Evolutionary conservation across 2,113 vertebrate species (phyloP).

Genomic region (Asarcornis scutulata): DNA sequence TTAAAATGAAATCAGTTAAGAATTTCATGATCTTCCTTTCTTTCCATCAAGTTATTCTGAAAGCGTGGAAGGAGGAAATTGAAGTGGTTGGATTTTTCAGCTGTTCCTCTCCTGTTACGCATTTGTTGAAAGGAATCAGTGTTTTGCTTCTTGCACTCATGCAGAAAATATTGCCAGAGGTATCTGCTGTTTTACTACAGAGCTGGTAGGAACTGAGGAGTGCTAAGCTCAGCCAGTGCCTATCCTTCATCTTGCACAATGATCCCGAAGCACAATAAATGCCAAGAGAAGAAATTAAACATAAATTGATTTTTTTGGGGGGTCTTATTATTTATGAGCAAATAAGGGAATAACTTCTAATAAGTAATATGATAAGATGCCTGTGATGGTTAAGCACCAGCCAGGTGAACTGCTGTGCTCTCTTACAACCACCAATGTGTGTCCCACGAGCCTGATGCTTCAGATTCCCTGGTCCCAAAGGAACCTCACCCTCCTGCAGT

Average conservation of each 20-base stretch:
- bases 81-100: neutral
- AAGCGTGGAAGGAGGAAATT: neutral
- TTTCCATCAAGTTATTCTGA: neutral
- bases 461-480: neutral
- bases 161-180: neutral
- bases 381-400: neutral
- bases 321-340: neutral
- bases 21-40: neutral
- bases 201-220: neutral
- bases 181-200: neutral
- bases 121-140: neutral
- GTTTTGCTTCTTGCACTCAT: neutral
- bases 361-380: neutral
- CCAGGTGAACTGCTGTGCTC: neutral
- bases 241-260: fast-evolving
- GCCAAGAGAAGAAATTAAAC: fast-evolving
- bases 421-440: neutral
- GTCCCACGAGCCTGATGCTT: neutral
- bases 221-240: neutral
- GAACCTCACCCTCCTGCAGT: neutral
- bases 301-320: neutral
- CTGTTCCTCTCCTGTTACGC: neutral
- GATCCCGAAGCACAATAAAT: too few species aligned
- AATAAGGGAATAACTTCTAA: neutral
- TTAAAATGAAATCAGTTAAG: neutral